Base-by-base conservation (phyloP, 2,888 invertebrate genomes). In the Euproctis similis region DNA sequence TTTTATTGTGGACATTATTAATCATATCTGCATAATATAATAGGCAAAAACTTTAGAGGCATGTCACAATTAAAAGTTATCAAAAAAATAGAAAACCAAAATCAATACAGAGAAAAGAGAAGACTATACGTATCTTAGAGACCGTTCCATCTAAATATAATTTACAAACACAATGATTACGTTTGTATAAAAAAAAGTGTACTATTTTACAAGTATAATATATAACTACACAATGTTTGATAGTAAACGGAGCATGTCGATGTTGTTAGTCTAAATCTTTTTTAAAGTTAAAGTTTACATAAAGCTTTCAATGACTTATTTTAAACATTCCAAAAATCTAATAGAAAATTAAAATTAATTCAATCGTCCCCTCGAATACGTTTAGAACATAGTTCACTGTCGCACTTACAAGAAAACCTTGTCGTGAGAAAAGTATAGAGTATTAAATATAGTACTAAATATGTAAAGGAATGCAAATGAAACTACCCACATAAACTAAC, bases 91-190 rank as follows among this genome's bases (percentile, higher is more conserved):
- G n/a, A n/a, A n/a, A n/a, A n/a, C n/a, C n/a, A n/a, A n/a, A n/a
- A n/a, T n/a, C n/a, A n/a, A n/a, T n/a, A n/a, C n/a, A n/a, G n/a
- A n/a, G n/a, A n/a, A n/a, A n/a, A n/a, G n/a, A n/a, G n/a, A n/a
- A n/a, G n/a, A n/a, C n/a, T 12, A 34, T 17, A 44, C 42, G 30
- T 40, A 57, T 59, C 74, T 65, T 55, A 59, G 63, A 62, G 55
- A 64, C 64, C 57, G 53, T 52, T 57, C 54, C 64, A 46, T 12
- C 10, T 73, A 70, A 59, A 76, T 70, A 67, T 46, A 61, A 69
- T 69, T 62, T 74, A 74, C 71, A 81, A 80, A 80, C 68, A 69
- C 67, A 72, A 72, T 80, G 78, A 81, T 80, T 81, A 63, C 60
- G 59, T 68, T 68, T 58, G 62, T 76, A 77, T 58, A 74, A 72